Evolutionary conservation across 2,113 vertebrate genomes (phyloP), one percentile per base, ranked within the genome.

Genomic region (Oceanites oceanicus): DNA sequence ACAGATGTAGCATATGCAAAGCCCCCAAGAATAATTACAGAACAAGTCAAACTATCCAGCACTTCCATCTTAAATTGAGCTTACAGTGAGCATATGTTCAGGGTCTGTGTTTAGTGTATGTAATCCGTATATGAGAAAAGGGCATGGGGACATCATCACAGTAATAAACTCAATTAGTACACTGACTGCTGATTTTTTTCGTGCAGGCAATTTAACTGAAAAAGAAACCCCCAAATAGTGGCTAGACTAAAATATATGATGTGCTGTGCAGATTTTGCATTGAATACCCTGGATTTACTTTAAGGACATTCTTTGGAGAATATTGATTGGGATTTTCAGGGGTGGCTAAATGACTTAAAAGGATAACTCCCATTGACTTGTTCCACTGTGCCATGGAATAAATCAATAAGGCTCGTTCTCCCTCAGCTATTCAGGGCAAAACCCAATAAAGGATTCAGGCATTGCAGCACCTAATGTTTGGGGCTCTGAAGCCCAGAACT

Each of bases 301-400:
- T 58, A 76, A 82, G n/a, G 70, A 68, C 62, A 78, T 92, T 92
- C 40, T 73, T 92, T 62, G 87, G 25, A 76, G 44, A 72, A 32
- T 76, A 88, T 91, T 0, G 87, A 97, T 87, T 47, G 42, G n/a
- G 58, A 82, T 91, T 94, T 96, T 94, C 80, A 88, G 66, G n/a
- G 29, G 15, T 81, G 36, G 44, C 20, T 85, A 89, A 95, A 95
- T 92, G 70, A 76, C 70, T 95, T 95, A 62, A 81, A 91, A 89
- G 58, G 92, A 94, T 94, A 91, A 94, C 42, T 92, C 53, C 53
- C 86, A 79, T 58, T 80, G 88, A 79, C 86, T 82, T 65, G 7
- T 61, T 91, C 73, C 45, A 61, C 34, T 68, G 80, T 93, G 83
- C 66, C 61, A 89, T 22, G 47, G 77, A 90, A 91, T 87, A 68